These are phyloP conservation scores for Orientallactaga bullata DNA, from an alignment of 2,113 vertebrate species.

Conservation along the genomic window DNA sequence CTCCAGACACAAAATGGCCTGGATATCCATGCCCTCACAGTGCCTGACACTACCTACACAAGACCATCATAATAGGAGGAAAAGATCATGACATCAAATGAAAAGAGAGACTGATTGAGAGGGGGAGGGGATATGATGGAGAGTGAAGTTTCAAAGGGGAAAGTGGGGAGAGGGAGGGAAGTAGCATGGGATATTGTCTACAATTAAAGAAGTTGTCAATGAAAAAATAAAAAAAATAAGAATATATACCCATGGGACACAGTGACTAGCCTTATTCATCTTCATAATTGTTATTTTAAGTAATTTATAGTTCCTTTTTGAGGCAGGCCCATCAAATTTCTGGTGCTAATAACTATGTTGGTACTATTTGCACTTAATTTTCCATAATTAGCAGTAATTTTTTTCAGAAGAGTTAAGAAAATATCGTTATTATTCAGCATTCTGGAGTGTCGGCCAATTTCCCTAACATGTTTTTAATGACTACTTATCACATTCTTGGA, in stretches of 20 bases:
- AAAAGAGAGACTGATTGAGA: too few relatives aligned
- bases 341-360: conserved; percentile 55
- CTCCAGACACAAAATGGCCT: too few relatives aligned
- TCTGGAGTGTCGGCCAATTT: conserved; percentile 52
- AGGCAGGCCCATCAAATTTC: not conserved
- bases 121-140: too few relatives aligned
- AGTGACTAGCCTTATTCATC: conserved; percentile 36
- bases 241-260: not conserved
- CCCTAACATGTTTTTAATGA: conserved; percentile 62
- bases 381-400: conserved; percentile 65
- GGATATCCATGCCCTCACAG: too few relatives aligned
- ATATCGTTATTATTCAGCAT: conserved; percentile 57
- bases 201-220: too few relatives aligned
- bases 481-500: conserved; percentile 42
- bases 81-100: too few relatives aligned
- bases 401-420: conserved; percentile 60
- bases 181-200: too few relatives aligned
- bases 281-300: conserved; percentile 54
- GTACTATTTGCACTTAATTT: conserved; percentile 60
- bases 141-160: too few relatives aligned
- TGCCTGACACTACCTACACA: too few relatives aligned
- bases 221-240: too few relatives aligned
- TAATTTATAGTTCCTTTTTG: conserved; percentile 48
- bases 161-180: too few relatives aligned
- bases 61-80: too few relatives aligned